Evolutionary conservation across 2,888 invertebrate genomes (phyloP).

Genomic region (Chloroclystis v-ata): DNA sequence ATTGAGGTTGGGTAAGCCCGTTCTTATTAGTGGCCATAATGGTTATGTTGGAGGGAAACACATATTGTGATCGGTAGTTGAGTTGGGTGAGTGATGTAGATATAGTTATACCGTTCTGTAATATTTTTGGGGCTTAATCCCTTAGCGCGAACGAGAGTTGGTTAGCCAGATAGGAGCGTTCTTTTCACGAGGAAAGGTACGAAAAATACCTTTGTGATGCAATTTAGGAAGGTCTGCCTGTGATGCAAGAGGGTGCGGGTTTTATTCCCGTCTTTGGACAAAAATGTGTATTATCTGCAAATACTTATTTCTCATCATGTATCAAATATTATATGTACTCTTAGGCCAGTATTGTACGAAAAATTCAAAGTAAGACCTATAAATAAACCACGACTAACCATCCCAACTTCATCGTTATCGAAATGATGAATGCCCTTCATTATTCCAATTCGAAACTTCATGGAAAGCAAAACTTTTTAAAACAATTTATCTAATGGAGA

Average conservation of each 20-base stretch:
- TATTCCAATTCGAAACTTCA: slow-evolving; percentile 39
- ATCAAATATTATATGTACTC: too few relatives aligned
- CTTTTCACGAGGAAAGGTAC: too few relatives aligned
- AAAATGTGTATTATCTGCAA: too few relatives aligned
- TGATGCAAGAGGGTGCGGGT: too few relatives aligned
- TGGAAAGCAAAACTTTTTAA: slow-evolving; percentile 50
- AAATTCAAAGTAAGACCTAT: background rate
- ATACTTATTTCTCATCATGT: too few relatives aligned
- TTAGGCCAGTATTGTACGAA: background rate
- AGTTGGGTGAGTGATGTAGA: slow-evolving; percentile 3
- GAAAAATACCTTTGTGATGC: too few relatives aligned
- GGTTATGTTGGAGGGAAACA: slow-evolving; percentile 42
- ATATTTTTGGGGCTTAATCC: too few relatives aligned
- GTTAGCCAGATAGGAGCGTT: too few relatives aligned
- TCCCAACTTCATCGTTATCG: slow-evolving; percentile 3
- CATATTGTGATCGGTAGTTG: slow-evolving; percentile 37
- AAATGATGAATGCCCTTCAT: slow-evolving; percentile 42
- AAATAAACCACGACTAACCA: background rate
- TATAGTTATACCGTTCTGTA: too few relatives aligned
- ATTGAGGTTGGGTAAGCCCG: slow-evolving; percentile 51
- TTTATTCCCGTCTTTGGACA: too few relatives aligned
- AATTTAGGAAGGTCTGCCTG: too few relatives aligned
- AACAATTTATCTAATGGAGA: slow-evolving; percentile 58
- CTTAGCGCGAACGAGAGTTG: too few relatives aligned
- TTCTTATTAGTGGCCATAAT: slow-evolving; percentile 54